Conservation (phyloP, 2,113 vertebrate species). For the Gymnarchus niloticus region DNA sequence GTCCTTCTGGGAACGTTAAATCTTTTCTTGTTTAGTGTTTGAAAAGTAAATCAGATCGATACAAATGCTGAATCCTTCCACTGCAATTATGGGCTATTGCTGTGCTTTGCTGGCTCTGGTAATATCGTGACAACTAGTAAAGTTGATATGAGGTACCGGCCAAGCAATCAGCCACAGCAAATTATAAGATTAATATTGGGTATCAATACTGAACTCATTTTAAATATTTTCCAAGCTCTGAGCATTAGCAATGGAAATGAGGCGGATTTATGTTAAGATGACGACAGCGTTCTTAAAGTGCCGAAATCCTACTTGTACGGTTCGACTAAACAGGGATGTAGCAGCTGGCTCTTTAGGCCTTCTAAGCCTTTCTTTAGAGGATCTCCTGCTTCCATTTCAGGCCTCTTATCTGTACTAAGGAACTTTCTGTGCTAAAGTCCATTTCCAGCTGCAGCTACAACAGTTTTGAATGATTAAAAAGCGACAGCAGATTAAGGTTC, state of each 20-base stretch:
- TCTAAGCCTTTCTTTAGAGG: not conserved
- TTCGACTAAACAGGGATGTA: conserved; percentile 16
- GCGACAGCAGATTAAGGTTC: conserved; percentile 5
- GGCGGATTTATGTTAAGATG: conserved; percentile 3
- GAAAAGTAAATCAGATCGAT: conserved; percentile 18
- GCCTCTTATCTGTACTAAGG: not conserved
- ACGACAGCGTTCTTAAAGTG: not conserved
- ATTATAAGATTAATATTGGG: not conserved
- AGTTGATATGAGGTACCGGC: not conserved
- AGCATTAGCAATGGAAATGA: no score
- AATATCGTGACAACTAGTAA: not conserved
- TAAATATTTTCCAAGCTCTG: no score
- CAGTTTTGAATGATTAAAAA: conserved; percentile 10
- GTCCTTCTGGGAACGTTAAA: not conserved
- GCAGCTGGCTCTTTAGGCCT: not conserved
- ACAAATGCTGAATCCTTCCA: not conserved
- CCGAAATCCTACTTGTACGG: not conserved
- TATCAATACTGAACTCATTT: conserved; percentile 7
- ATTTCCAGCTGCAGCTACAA: not conserved
- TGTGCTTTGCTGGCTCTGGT: not conserved
- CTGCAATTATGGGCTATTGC: not conserved
- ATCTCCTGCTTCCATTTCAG: not conserved
- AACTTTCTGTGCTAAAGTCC: not conserved
- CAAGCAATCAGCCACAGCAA: not conserved
- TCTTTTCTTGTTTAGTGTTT: conserved; percentile 26